Conservation (phyloP, 2,113 vertebrate species). For the Rhagologus leucostigma region DNA sequence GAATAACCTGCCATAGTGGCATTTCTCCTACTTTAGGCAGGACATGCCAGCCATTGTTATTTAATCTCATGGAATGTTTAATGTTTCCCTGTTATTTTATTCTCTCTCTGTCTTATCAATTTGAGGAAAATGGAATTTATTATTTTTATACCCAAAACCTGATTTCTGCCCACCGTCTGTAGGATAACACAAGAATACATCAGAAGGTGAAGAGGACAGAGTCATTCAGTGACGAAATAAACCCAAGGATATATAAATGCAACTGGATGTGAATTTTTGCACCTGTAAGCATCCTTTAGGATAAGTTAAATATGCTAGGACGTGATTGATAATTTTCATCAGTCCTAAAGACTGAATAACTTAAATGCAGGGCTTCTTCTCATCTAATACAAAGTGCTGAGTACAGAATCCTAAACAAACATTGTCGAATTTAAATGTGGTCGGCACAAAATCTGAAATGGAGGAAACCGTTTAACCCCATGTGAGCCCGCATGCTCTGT, state of each 20-base stretch:
- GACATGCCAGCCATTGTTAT: background rate
- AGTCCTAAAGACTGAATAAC: conserved; percentile 33
- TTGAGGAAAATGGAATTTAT: background rate
- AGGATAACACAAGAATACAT: background rate
- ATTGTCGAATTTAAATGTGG: background rate
- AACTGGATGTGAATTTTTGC: background rate
- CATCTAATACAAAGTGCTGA: conserved; percentile 42
- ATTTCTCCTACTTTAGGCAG: background rate
- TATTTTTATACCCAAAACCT: background rate
- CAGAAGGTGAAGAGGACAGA: background rate
- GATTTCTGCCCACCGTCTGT: background rate
- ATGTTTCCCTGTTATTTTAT: background rate
- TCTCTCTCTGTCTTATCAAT: background rate
- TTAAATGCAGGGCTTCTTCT: conserved; percentile 11
- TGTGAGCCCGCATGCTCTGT: background rate
- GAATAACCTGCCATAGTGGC: background rate
- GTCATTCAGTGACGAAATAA: background rate
- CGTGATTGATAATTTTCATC: conserved; percentile 51
- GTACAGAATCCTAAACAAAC: conserved; percentile 45
- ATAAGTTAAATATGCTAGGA: conserved; percentile 15
- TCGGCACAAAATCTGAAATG: background rate
- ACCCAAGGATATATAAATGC: background rate
- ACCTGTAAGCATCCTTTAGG: conserved; percentile 32
- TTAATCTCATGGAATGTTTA: background rate
- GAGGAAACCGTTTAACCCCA: background rate